Conservation (phyloP, 2,888 invertebrate species). For the Schrankia costaestrigalis region DNA sequence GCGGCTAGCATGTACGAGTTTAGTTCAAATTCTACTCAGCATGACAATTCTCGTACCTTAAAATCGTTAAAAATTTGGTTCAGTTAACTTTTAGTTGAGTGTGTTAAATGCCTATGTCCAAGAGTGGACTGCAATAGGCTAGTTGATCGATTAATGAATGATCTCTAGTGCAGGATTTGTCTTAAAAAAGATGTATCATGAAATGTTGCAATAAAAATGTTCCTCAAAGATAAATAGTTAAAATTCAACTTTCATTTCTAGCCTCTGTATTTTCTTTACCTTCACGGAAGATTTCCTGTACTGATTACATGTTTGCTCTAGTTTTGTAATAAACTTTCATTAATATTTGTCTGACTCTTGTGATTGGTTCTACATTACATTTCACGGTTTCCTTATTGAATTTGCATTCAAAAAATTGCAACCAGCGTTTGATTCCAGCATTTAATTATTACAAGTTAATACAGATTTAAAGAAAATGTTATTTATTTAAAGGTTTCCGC, state of each 20-base stretch:
- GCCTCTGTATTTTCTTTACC: slow-evolving; percentile 10
- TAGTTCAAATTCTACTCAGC: no score
- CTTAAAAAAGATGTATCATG: no score
- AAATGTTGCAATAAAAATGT: slow-evolving; percentile 33
- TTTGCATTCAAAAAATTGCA: slow-evolving; percentile 10
- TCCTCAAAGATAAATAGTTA: slow-evolving; percentile 25
- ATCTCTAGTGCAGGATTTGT: no score
- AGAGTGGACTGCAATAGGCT: no score
- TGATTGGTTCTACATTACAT: slow-evolving; percentile 6
- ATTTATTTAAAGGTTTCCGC: slow-evolving; percentile 7
- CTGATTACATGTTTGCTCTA: slow-evolving; percentile 24
- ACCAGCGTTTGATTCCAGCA: slow-evolving; percentile 6
- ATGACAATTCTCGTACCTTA: no score
- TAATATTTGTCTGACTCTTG: slow-evolving; percentile 7
- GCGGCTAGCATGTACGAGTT: no score
- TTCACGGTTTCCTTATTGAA: slow-evolving; percentile 17
- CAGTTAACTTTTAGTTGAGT: no score
- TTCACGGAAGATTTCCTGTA: slow-evolving; percentile 28
- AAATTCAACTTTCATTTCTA: slow-evolving; percentile 19
- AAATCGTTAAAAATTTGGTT: no score
- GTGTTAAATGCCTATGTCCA: no score
- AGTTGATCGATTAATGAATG: no score
- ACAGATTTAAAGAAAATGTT: slow-evolving; percentile 1
- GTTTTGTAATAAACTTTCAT: slow-evolving; percentile 11
- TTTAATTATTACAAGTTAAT: slow-evolving; percentile 13